These are phyloP conservation scores for Marmota flaviventris DNA, from an alignment of 2,113 vertebrate genomes.

Conservation along the genomic window DNA sequence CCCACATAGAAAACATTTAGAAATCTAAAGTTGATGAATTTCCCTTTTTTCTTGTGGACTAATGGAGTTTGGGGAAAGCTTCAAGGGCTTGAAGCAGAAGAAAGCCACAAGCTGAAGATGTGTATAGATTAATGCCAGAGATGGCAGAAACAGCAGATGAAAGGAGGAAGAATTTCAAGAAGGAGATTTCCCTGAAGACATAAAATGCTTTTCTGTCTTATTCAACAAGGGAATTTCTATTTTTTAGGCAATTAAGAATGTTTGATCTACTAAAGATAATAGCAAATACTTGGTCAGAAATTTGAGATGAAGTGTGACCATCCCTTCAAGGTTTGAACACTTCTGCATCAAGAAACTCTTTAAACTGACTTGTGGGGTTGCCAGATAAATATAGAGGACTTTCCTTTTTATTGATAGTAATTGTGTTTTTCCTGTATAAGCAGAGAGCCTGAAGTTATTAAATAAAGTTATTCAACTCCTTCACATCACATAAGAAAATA, in stretches of 20 bases:
- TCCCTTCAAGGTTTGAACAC: neutral
- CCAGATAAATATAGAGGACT: no score
- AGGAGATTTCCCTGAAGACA: neutral
- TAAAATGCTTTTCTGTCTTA: neutral
- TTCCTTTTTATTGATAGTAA: neutral
- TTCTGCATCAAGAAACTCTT: neutral
- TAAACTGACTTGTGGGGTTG: neutral
- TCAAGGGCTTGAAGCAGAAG: neutral
- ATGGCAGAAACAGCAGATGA: neutral
- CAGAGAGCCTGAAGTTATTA: neutral
- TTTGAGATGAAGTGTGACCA: neutral
- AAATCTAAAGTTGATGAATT: neutral
- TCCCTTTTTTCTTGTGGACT: neutral
- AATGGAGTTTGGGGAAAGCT: neutral
- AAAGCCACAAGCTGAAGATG: neutral
- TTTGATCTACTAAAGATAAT: neutral
- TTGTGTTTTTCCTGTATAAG: neutral
- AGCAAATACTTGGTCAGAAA: neutral
- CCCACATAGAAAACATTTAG: neutral
- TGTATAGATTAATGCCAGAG: neutral
- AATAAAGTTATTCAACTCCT: conserved; percentile 6
- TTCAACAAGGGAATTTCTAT: neutral
- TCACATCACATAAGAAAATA: neutral
- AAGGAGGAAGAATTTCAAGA: neutral
- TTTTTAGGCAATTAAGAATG: neutral